A percentile compares a stretch with the other conserved stretches of the same genome.
These are phyloP conservation scores for Epinotia demarniana DNA, from an alignment of 2,888 invertebrate species.

Conservation along the genomic window DNA sequence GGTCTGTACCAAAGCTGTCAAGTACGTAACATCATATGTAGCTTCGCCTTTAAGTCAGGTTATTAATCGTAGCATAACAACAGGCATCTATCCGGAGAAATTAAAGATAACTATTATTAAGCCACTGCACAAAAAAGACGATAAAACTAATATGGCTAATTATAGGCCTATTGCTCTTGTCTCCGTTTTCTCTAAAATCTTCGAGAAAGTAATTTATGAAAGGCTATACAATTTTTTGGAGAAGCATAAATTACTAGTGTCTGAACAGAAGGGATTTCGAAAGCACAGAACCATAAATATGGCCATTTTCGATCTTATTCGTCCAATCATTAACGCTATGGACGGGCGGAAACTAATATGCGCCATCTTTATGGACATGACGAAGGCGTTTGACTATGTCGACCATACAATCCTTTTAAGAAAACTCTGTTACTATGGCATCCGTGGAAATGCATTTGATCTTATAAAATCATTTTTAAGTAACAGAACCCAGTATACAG, in stretches of 20 bases:
- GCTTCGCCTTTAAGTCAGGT: background rate
- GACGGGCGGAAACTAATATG: background rate
- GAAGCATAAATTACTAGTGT: background rate
- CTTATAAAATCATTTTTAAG: too few relatives aligned
- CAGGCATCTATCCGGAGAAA: background rate
- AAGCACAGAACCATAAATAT: constrained; percentile 1
- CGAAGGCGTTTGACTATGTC: too few relatives aligned
- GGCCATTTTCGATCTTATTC: background rate
- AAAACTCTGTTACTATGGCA: too few relatives aligned
- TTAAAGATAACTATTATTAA: background rate
- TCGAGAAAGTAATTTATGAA: background rate
- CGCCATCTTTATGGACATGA: background rate
- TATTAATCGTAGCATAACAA: background rate
- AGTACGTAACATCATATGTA: background rate
- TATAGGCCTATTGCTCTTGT: background rate
- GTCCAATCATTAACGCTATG: background rate
- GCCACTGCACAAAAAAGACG: background rate
- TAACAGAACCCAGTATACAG: background rate
- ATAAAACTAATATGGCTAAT: background rate
- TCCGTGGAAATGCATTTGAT: too few relatives aligned
- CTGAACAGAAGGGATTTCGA: background rate
- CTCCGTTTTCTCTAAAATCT: background rate
- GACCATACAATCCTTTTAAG: too few relatives aligned
- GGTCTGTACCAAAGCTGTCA: background rate
- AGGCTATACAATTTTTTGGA: background rate